Conservation (phyloP, 2,113 vertebrate species). For the Ciconia boyciana region DNA sequence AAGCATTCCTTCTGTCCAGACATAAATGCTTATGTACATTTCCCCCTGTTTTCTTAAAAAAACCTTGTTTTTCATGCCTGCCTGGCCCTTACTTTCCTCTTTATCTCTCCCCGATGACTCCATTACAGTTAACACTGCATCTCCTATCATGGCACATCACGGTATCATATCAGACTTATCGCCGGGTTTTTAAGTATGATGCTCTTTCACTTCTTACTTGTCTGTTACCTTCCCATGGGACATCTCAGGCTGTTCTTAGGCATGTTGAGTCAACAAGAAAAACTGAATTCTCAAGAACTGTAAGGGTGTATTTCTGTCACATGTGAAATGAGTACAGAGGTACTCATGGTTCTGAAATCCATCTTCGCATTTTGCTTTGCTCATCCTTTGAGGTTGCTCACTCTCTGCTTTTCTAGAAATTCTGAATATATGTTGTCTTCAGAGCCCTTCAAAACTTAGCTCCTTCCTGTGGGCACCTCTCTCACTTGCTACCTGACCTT, state of each 20-base stretch:
- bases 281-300: background rate
- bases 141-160: background rate
- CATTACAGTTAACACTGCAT: background rate
- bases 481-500: background rate
- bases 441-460: background rate
- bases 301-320: background rate
- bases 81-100: background rate
- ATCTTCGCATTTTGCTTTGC: background rate
- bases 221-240: background rate
- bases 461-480: background rate
- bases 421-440: background rate
- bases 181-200: background rate
- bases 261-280: background rate
- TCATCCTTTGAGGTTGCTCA: background rate
- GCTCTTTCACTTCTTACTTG: background rate
- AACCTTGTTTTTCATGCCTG: background rate
- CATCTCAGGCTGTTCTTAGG: background rate
- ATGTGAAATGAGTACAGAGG: accelerated
- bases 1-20: background rate
- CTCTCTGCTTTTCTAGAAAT: background rate
- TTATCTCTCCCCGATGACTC: background rate
- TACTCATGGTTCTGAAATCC: background rate
- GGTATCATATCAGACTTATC: background rate
- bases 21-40: background rate
- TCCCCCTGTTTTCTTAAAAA: background rate